Evolutionary conservation across 2,888 invertebrate species (phyloP).

Genomic region (Pantelozetes paolii): DNA sequence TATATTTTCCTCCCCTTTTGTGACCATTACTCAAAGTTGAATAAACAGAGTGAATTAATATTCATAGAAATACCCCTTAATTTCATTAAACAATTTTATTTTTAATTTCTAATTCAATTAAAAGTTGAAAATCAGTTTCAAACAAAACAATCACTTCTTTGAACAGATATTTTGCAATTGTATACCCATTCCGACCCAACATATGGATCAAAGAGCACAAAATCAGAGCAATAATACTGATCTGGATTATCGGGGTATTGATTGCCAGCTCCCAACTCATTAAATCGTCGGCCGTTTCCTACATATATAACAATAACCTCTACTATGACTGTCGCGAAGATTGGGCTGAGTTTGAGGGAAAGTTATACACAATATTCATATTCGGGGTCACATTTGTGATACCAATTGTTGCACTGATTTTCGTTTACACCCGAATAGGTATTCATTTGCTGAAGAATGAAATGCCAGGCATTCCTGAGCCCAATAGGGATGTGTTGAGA

Average conservation of each 20-base stretch:
- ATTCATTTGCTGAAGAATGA: conserved; percentile 54
- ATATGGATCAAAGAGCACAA: conserved; percentile 53
- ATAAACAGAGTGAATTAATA: no score
- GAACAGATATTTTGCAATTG: conserved; percentile 51
- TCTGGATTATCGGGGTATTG: conserved; percentile 54
- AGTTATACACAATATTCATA: conserved; percentile 49
- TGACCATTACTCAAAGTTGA: no score
- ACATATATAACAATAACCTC: conserved; percentile 46
- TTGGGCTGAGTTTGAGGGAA: conserved; percentile 32
- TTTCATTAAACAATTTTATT: no score
- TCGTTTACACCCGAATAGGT: conserved; percentile 55
- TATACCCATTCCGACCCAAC: conserved; percentile 52
- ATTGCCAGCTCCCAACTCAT: conserved; percentile 53
- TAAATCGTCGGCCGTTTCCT: conserved; percentile 51
- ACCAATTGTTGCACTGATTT: conserved; percentile 54
- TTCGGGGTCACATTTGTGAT: conserved; percentile 52
- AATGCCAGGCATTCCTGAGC: conserved; percentile 55
- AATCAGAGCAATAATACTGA: conserved; percentile 52
- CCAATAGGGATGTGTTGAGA: conserved; percentile 53
- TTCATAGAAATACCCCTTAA: no score
- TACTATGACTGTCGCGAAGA: conserved; percentile 46
- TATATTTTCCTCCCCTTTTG: no score
- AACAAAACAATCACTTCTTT: no score
- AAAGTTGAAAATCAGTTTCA: no score
- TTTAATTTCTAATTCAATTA: no score